Conservation (phyloP, 1,140 invertebrate genomes). For the Euwallacea similis region DNA sequence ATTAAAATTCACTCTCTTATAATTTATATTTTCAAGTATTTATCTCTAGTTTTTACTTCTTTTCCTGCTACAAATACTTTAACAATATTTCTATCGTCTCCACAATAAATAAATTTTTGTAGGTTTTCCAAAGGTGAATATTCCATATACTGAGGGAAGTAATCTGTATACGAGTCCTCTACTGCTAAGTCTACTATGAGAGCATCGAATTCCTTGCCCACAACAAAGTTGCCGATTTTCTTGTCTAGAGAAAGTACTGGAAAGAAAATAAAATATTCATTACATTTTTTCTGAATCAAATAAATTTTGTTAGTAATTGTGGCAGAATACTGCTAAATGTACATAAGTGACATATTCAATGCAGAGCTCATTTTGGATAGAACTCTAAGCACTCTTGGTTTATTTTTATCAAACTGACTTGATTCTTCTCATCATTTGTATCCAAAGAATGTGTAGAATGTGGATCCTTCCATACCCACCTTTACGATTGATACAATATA, state of each 20-base stretch:
- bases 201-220: slow-evolving; percentile 86
- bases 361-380: too few relatives aligned
- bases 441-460: too few relatives aligned
- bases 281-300: too few relatives aligned
- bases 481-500: too few relatives aligned
- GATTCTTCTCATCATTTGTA: too few relatives aligned
- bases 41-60: not conserved
- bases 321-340: too few relatives aligned
- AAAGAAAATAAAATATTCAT: slow-evolving; percentile 43
- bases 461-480: too few relatives aligned
- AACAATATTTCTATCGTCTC: slow-evolving; percentile 81
- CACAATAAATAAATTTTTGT: slow-evolving; percentile 80
- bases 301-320: too few relatives aligned
- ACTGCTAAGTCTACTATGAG: slow-evolving; percentile 65
- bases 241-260: slow-evolving; percentile 74
- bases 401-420: too few relatives aligned
- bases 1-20: not conserved
- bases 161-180: slow-evolving; percentile 42
- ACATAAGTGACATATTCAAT: too few relatives aligned
- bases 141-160: slow-evolving; percentile 43
- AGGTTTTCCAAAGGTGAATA: slow-evolving; percentile 63
- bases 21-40: not conserved
- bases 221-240: slow-evolving; percentile 75
- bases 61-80: slow-evolving; percentile 20
- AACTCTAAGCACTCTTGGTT: too few relatives aligned